Evolutionary conservation across 2,888 invertebrate species (phyloP).

Genomic region (Nesidiocoris tenuis): DNA sequence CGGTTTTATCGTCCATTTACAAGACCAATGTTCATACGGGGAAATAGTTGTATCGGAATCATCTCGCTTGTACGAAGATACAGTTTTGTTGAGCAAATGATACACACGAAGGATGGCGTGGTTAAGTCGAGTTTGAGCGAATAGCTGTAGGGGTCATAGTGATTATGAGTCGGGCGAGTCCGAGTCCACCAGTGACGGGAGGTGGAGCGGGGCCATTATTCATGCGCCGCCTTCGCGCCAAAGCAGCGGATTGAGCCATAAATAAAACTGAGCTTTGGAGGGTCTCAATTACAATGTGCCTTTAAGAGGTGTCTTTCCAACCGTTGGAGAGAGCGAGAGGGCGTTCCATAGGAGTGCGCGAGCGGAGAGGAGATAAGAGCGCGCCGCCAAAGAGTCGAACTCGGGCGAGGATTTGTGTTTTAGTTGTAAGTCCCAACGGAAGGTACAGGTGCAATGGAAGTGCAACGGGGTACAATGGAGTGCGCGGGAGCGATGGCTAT

Average conservation of each 20-base stretch:
- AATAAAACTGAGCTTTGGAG: slow-evolving; percentile 37
- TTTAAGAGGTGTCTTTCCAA: slow-evolving; percentile 42
- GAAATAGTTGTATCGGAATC: neutral
- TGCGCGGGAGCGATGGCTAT: slow-evolving; percentile 33
- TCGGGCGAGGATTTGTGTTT: slow-evolving; percentile 1
- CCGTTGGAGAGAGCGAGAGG: slow-evolving; percentile 6
- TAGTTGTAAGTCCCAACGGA: slow-evolving; percentile 12
- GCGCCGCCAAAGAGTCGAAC: too few species aligned
- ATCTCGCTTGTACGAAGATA: neutral
- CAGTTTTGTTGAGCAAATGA: slow-evolving; percentile 36
- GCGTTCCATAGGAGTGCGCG: neutral
- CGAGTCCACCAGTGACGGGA: too few species aligned
- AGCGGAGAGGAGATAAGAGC: neutral
- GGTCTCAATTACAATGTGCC: slow-evolving; percentile 45
- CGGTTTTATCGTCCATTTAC: too few species aligned
- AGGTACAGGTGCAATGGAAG: neutral
- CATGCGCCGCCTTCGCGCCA: slow-evolving; percentile 42
- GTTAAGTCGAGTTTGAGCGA: slow-evolving; percentile 15
- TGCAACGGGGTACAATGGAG: slow-evolving; percentile 20
- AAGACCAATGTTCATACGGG: too few species aligned
- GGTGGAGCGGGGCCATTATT: slow-evolving; percentile 24
- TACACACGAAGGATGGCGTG: neutral
- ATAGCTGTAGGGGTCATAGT: slow-evolving; percentile 31
- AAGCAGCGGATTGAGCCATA: slow-evolving; percentile 42
- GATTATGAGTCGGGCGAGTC: slow-evolving; percentile 38